A percentile compares a stretch with the other conserved stretches of the same genome.
Evolutionary conservation across 2,113 vertebrate species (phyloP).

Genomic region (Sorex fumeus): DNA sequence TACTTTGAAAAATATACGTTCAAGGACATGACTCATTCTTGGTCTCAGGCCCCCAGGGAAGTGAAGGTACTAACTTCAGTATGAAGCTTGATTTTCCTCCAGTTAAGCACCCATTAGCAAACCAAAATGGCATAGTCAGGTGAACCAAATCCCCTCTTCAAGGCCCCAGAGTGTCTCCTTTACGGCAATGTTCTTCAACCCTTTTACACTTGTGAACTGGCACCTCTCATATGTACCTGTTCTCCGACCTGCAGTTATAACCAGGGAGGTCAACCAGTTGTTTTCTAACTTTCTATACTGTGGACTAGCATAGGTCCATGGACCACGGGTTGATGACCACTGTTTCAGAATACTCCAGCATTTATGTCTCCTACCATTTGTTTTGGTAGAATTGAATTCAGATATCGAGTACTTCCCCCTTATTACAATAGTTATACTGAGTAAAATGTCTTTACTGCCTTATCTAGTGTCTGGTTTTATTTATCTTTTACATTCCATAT

Average conservation of each 20-base stretch:
- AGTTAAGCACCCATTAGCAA: background rate
- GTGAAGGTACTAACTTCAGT: background rate
- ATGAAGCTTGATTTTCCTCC: background rate
- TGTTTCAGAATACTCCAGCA: too few relatives aligned
- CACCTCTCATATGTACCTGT: too few relatives aligned
- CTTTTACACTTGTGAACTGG: too few relatives aligned
- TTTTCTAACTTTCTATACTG: too few relatives aligned
- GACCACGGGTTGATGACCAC: too few relatives aligned
- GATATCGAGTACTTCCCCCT: background rate
- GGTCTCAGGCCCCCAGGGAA: background rate
- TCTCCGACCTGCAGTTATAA: too few relatives aligned
- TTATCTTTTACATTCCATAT: background rate
- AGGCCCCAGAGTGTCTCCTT: background rate
- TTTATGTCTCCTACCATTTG: too few relatives aligned
- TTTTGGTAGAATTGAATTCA: background rate
- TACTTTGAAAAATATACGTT: slow-evolving; percentile 15
- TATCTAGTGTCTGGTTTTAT: background rate
- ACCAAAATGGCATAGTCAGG: background rate
- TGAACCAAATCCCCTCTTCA: background rate
- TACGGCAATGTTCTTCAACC: background rate
- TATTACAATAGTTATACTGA: background rate
- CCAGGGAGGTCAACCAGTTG: too few relatives aligned
- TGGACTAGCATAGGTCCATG: too few relatives aligned
- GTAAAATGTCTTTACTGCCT: slow-evolving; percentile 9
- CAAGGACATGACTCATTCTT: background rate